phyloP scores from a whole-genome alignment of 2,113 vertebrate species.

The Lophura nycthemera region DNA sequence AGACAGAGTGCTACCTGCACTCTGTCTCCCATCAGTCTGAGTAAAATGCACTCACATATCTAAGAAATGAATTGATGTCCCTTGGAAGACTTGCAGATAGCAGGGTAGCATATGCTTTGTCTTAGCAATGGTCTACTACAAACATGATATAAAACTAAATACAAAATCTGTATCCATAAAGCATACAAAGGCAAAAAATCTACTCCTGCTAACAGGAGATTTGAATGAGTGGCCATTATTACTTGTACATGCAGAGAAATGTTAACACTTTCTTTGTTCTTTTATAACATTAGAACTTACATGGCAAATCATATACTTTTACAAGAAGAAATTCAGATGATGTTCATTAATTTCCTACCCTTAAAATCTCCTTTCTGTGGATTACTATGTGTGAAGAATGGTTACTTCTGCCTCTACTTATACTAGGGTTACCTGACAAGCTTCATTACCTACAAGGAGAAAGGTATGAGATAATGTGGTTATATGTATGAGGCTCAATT shows the following conservation, averaged over 20 bases:
- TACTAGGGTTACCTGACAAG: conserved; percentile 16
- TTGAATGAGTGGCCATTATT: background rate
- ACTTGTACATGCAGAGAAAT: background rate
- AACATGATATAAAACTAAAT: background rate
- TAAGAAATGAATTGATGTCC: background rate
- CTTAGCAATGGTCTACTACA: background rate
- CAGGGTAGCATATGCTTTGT: background rate
- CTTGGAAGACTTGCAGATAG: rapidly evolving
- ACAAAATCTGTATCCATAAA: background rate
- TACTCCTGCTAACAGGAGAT: background rate
- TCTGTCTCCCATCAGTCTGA: background rate
- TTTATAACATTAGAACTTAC: background rate
- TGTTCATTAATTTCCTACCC: background rate
- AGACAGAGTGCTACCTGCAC: background rate
- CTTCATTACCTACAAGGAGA: background rate
- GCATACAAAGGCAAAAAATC: background rate
- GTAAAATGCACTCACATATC: background rate
- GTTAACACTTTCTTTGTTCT: background rate
- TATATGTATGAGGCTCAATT: background rate
- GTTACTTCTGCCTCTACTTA: background rate
- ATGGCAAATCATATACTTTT: background rate
- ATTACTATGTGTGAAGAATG: background rate
- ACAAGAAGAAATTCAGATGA: background rate
- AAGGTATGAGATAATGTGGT: background rate
- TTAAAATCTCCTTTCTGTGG: background rate